A percentile compares a stretch with the other conserved stretches of the same genome.
These are phyloP conservation scores for Cosmorhoe ocellata DNA, from an alignment of 2,888 invertebrate genomes.

Conservation along the genomic window DNA sequence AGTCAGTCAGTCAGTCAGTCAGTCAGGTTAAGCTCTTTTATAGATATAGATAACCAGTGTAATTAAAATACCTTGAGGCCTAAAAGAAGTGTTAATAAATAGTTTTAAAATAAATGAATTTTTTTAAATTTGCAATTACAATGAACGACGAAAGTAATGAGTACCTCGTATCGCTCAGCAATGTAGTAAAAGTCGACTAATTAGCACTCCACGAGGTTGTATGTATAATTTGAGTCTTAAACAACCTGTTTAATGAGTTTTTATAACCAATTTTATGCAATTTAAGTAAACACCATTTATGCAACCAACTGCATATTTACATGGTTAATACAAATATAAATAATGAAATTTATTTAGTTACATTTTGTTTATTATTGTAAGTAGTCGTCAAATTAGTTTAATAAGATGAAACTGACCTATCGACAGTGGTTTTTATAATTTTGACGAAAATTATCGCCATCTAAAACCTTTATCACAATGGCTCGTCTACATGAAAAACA, in stretches of 20 bases:
- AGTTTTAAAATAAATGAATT: slow-evolving; percentile 32
- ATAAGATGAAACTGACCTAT: too few species aligned
- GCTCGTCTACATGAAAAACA: slow-evolving; percentile 45
- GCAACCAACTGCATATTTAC: slow-evolving; percentile 38
- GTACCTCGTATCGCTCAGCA: slow-evolving; percentile 38
- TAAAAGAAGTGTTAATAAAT: slow-evolving; percentile 34
- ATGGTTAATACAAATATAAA: slow-evolving; percentile 31
- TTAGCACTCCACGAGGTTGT: slow-evolving; percentile 38
- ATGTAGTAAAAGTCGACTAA: slow-evolving; percentile 43
- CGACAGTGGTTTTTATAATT: too few species aligned
- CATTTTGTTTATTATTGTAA: slow-evolving; percentile 8
- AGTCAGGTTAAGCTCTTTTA: too few species aligned
- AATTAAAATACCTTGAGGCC: background rate
- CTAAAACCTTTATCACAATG: slow-evolving; percentile 46
- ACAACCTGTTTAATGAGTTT: slow-evolving; percentile 44
- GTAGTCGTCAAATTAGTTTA: too few species aligned
- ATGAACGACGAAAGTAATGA: slow-evolving; percentile 34
- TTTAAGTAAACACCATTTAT: slow-evolving; percentile 38
- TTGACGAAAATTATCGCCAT: too few species aligned
- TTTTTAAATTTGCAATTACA: slow-evolving; percentile 35
- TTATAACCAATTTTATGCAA: slow-evolving; percentile 46
- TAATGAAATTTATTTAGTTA: slow-evolving; percentile 12
- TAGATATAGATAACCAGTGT: too few species aligned
- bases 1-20: too few species aligned
- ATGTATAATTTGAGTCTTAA: slow-evolving; percentile 44